Conservation (phyloP, 2,797 vertebrate genomes). For the Halcyon badia region DNA sequence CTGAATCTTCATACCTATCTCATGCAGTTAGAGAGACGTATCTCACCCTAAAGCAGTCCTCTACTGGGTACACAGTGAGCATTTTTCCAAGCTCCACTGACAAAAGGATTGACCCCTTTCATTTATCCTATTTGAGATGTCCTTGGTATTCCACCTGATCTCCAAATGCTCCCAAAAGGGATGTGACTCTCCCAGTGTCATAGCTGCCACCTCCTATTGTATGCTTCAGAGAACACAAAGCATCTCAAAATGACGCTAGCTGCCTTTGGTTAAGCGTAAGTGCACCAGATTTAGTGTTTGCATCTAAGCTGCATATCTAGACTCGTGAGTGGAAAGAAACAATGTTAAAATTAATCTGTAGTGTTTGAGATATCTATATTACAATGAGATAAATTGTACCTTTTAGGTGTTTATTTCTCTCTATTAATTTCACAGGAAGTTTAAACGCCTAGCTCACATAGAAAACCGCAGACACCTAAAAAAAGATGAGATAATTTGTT, state of each 20-base stretch:
- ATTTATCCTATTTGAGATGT: neutral
- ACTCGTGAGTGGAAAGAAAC: neutral
- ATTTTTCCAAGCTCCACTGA: neutral
- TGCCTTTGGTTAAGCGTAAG: neutral
- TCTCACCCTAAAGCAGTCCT: neutral
- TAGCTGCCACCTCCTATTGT: neutral
- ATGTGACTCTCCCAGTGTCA: neutral
- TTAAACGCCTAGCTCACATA: neutral
- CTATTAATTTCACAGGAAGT: neutral
- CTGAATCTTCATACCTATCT: neutral
- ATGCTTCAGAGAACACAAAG: neutral
- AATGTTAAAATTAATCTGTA: neutral
- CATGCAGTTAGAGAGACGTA: neutral
- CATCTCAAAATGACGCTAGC: neutral
- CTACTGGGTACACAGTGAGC: neutral
- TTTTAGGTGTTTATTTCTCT: neutral
- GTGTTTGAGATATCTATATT: neutral
- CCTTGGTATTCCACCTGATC: neutral
- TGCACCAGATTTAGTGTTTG: neutral
- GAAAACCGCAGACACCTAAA: neutral
- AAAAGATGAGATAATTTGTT: neutral
- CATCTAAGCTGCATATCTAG: neutral
- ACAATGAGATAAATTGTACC: neutral
- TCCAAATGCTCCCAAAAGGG: neutral
- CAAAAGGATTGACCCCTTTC: neutral